These are phyloP conservation scores for Mesocricetus auratus DNA, from an alignment of 2,113 vertebrate genomes.

Conservation along the genomic window DNA sequence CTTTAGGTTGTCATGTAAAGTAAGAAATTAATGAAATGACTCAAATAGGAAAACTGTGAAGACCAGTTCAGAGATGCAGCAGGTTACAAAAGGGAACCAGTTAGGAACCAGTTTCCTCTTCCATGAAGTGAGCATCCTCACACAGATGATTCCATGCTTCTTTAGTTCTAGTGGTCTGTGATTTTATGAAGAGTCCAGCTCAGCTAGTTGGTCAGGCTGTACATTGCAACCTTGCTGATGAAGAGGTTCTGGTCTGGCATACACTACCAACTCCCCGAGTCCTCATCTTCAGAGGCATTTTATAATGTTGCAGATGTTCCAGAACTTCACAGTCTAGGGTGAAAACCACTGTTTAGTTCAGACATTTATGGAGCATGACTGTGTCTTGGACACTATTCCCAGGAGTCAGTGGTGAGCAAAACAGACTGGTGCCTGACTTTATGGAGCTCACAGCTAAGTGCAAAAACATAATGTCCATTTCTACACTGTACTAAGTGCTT, in stretches of 20 bases:
- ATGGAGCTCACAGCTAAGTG: neutral
- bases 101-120: neutral
- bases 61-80: neutral
- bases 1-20: constrained; percentile 36
- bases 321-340: neutral
- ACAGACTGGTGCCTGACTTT: neutral
- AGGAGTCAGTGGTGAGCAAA: neutral
- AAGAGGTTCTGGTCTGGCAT: neutral
- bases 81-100: no score
- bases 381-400: neutral
- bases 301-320: neutral
- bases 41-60: neutral
- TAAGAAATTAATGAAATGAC: neutral
- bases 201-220: neutral
- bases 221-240: neutral
- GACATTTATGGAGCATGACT: neutral
- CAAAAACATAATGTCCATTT: neutral
- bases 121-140: neutral
- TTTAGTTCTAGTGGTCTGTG: neutral
- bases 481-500: neutral
- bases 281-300: neutral
- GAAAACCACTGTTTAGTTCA: constrained; percentile 25
- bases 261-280: neutral
- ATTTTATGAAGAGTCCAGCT: constrained; percentile 16
- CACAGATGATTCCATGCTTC: neutral